A percentile compares a stretch with the other conserved stretches of the same genome.
Conservation (phyloP, 2,797 vertebrate genomes). For the Lycodopsis pacificus region DNA sequence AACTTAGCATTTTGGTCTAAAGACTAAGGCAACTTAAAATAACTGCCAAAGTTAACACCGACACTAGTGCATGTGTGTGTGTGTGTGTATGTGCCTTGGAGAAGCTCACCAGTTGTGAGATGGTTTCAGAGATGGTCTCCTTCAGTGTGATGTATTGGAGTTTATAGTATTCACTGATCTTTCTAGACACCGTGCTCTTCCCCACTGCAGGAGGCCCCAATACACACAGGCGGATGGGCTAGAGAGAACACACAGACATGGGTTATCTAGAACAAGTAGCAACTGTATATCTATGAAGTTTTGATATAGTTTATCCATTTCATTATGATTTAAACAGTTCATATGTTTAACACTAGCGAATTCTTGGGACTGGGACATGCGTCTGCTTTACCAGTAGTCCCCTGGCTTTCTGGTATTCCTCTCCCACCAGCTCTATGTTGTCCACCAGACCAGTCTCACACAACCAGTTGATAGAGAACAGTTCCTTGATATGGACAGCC, state of each 20-base stretch:
- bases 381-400: constrained; percentile 85
- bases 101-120: constrained; percentile 86
- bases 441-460: constrained; percentile 90
- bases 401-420: constrained; percentile 88
- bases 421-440: constrained; percentile 86
- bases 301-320: background rate
- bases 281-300: background rate
- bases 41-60: background rate
- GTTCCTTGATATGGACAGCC: constrained; percentile 81
- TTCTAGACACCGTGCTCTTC: constrained; percentile 86
- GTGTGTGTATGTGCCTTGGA: background rate
- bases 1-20: background rate
- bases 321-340: background rate
- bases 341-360: background rate
- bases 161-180: constrained; percentile 88
- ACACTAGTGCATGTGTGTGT: background rate
- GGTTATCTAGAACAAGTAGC: background rate
- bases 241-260: constrained; percentile 11
- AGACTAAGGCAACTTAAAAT: background rate
- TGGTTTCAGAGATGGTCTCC: constrained; percentile 85
- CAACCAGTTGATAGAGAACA: constrained; percentile 88
- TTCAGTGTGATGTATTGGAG: constrained; percentile 88
- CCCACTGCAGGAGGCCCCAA: constrained; percentile 93
- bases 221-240: constrained; percentile 90
- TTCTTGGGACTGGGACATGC: background rate